Base-by-base conservation (phyloP, 2,797 vertebrate genomes). In the Oreonectes daqikongensis region DNA sequence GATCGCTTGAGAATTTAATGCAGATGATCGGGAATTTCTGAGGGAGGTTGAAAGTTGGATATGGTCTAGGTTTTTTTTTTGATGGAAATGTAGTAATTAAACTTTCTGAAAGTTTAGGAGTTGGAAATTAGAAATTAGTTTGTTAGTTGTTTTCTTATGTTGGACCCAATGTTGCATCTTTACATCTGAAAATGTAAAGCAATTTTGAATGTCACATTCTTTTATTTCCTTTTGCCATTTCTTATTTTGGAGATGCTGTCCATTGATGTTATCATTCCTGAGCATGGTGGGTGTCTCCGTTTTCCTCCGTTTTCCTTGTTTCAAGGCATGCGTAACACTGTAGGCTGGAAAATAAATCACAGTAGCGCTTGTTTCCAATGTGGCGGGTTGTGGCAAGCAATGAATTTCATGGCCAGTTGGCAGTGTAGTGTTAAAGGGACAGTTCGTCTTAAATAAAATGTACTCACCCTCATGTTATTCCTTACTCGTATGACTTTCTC, bases 261-360 rank as follows among this genome's bases (percentile, higher is more conserved):
- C 38, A 57, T 76, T 81, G 60, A 67, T 83, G 81, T 83, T 83
- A 69, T 83, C 74, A 83, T 81, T 84, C 77, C 81, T 72, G 64
- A 79, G 71, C 74, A 69, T 3, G 50, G 50, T 73, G 74, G 46
- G 69, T 77, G 64, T 82, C 52, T 83, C 71, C 38, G 44, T 60
- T 76, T 77, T 69, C 60, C 52, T 83, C 71, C 38, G 44, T 60
- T 76, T 77, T 69, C 60, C 35, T 69, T 74, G 70, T 79, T 79
- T 77, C 65, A 79, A 85, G 73, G 77, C 79, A 83, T 84, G 77
- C 55, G 68, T 55, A 83, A 81, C 77, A 52, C 66, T 71, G 67
- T 55, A 55, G 77, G 30, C 69, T 83, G 65, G 73, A 72, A 81
- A 83, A 68, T 40, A 68, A 70, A 75, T 74, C 79, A 66, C 70